phyloP scores from a whole-genome alignment of 2,888 invertebrate genomes.

The Synergus japonicus region DNA sequence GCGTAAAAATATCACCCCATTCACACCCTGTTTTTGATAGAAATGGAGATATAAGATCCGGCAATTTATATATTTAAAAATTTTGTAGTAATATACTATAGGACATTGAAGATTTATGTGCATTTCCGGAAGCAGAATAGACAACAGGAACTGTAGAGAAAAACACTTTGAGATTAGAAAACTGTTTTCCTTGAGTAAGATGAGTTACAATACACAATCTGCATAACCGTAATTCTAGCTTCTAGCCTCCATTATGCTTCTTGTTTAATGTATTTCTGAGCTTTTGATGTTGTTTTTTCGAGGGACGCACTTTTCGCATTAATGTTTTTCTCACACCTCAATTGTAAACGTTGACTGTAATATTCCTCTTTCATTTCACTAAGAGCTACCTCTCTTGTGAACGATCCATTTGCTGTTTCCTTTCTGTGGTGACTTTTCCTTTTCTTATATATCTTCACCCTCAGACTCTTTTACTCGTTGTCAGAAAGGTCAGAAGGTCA shows the following conservation, averaged over 20 bases:
- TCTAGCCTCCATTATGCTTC: neutral
- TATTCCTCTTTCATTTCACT: constrained; percentile 47
- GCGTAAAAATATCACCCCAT: too few species aligned
- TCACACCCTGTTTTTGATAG: neutral
- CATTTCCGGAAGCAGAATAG: neutral
- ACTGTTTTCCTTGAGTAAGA: constrained; percentile 4
- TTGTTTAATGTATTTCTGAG: neutral
- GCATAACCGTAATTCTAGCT: neutral
- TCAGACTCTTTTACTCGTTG: neutral
- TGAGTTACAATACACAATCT: constrained; percentile 1
- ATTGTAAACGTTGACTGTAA: constrained; percentile 31
- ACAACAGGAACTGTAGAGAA: neutral
- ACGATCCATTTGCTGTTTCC: constrained; percentile 41
- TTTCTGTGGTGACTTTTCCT: constrained; percentile 13
- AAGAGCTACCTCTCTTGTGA: constrained; percentile 43
- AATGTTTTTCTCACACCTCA: constrained; percentile 17
- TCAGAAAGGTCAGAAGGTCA: constrained; percentile 13
- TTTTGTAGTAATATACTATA: neutral
- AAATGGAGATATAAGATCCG: neutral
- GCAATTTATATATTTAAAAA: neutral
- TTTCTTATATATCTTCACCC: constrained; percentile 30
- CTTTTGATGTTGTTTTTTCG: constrained; percentile 6
- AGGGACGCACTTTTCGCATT: neutral
- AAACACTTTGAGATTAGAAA: constrained; percentile 5
- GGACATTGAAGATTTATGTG: neutral